phyloP scores from a whole-genome alignment of 2,113 vertebrate genomes.

The Arenaria interpres region DNA sequence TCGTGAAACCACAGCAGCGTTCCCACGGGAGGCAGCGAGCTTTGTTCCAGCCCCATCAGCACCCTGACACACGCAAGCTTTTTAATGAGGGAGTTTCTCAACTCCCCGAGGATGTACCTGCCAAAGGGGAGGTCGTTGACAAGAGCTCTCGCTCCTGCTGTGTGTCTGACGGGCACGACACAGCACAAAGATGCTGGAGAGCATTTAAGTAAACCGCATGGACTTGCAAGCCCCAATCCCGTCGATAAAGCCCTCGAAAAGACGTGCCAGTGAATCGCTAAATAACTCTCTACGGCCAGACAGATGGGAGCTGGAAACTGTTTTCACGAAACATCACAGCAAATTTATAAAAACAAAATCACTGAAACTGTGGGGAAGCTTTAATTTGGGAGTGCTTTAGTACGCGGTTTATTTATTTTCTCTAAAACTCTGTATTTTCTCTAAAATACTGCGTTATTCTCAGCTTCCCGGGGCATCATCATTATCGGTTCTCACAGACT shows the following conservation, averaged over 20 bases:
- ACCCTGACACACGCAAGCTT: neutral
- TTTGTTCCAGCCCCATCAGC: neutral
- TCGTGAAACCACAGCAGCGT: neutral
- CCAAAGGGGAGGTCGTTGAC: neutral
- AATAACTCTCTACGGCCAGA: neutral
- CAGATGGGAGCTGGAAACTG: neutral
- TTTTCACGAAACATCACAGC: neutral
- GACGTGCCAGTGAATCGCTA: neutral
- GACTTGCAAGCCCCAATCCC: neutral
- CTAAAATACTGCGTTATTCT: neutral
- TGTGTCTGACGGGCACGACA: neutral
- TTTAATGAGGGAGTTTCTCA: conserved; percentile 26
- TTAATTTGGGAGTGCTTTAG: neutral
- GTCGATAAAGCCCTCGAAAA: neutral
- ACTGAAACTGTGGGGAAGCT: neutral
- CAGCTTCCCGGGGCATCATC: neutral
- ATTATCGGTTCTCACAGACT: neutral
- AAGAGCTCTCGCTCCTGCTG: neutral
- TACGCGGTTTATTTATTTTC: neutral
- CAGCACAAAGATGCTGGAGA: neutral
- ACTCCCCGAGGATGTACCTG: neutral
- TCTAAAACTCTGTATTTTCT: neutral
- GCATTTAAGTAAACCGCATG: neutral
- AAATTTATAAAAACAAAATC: neutral
- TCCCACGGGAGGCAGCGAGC: neutral